phyloP scores from a whole-genome alignment of 2,888 invertebrate genomes.

The Adelognathus sp. region DNA sequence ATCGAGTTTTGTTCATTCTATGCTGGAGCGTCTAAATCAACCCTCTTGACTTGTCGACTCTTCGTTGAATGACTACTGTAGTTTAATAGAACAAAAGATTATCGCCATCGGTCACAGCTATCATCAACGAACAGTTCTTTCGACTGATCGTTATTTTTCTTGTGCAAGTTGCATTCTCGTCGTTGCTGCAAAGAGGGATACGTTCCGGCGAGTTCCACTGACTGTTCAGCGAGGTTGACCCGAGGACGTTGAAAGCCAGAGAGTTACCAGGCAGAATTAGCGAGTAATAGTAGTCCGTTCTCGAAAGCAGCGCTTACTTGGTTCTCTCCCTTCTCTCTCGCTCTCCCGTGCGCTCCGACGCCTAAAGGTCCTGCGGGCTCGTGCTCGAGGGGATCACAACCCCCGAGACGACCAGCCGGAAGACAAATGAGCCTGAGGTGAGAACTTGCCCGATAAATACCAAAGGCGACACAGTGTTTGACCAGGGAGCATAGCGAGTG shows the following conservation, averaged over 20 bases:
- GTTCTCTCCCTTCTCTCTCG: background rate
- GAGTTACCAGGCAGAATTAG: slow-evolving; percentile 10
- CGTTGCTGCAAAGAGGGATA: background rate
- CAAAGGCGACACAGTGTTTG: slow-evolving; percentile 80
- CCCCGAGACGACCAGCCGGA: slow-evolving; percentile 69
- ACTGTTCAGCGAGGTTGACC: background rate
- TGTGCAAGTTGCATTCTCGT: no score
- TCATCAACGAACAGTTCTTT: no score
- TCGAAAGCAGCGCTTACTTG: slow-evolving; percentile 42
- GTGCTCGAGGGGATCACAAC: slow-evolving; percentile 52
- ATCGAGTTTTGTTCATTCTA: no score
- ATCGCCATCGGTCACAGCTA: no score
- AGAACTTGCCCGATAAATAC: slow-evolving; percentile 81
- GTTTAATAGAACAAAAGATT: no score
- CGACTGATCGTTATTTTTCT: no score
- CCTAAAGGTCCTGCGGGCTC: slow-evolving; percentile 26
- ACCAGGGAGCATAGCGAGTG: slow-evolving; percentile 76
- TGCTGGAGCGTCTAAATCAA: no score
- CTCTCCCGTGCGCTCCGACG: slow-evolving; percentile 6
- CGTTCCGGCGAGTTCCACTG: slow-evolving; percentile 8
- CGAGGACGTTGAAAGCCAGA: background rate
- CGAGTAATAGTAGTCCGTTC: slow-evolving; percentile 33
- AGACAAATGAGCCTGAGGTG: slow-evolving; percentile 81
- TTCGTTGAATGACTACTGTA: no score
- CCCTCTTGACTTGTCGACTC: no score